Base-by-base conservation (phyloP, 2,888 invertebrate genomes). In the Eupithecia dodoneata region DNA sequence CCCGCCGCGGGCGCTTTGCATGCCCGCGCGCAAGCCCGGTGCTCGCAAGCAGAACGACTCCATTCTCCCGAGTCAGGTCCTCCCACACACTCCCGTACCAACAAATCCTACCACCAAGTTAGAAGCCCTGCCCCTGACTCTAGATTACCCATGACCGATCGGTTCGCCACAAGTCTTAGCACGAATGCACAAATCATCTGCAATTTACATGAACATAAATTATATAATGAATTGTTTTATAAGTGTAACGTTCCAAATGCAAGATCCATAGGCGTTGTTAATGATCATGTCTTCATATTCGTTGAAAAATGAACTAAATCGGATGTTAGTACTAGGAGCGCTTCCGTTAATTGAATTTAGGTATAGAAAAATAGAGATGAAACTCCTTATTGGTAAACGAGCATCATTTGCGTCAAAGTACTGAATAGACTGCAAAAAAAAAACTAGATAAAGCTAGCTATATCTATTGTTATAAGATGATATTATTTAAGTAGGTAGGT, bases 1-100 rank as follows among this genome's bases (percentile, higher is more conserved):
- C 79, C 93, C 95, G 42, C 95, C 95, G 74, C 90, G 95, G 44
- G 92, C 93, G 18, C 80, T 89, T 13, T 84, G 89, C 63, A 78
- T 91, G 55, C 90, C 88, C 89, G 74, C 85, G 85, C 71, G 74
- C 72, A 74, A 80, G 44, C 81, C 87, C 7, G 81, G 81, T 74
- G 78, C 85, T n/a, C 85, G 89, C 66, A 90, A 89, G 78, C 84
- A 82, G 67, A 71, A 80, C 9, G 89, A 88, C 75, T 44, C 82
- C 78, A 12, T 78, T 73, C 45, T 82, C 77, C 42, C 15, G 41
- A 18, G 10, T 7, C 63, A 47, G 18, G n/a, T 13, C 18, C n/a
- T 15, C 2, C 44, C 41, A 42, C 74, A 18, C 41, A 41, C 65
- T 4, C 83, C 80, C 52, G 82, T 81, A 41, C 80, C 84, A 5